Evolutionary conservation across 2,888 invertebrate species (phyloP).

Genomic region (Agrotis exclamationis): DNA sequence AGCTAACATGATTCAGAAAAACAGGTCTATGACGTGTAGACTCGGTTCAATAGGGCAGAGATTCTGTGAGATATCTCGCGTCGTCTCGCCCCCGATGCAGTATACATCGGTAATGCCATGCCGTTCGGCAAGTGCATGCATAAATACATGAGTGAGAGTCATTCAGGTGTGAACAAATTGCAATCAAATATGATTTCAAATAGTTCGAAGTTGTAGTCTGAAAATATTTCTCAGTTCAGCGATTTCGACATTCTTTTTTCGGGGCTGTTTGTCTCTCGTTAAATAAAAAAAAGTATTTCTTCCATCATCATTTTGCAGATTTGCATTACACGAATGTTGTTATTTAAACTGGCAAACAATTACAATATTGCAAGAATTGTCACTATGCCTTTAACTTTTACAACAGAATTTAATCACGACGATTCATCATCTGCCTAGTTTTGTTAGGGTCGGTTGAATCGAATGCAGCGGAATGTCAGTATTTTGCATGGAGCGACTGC

Average conservation of each 20-base stretch:
- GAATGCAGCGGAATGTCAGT: no score
- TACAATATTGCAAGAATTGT: no score
- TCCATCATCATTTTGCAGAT: no score
- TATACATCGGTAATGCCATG: conserved; percentile 27
- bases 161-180: conserved; percentile 48
- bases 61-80: conserved; percentile 35
- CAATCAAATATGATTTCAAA: conserved; percentile 50
- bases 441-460: no score
- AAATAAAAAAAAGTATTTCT: no score
- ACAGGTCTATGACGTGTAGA: conserved; percentile 16
- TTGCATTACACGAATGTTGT: no score
- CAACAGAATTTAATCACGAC: conserved; percentile 1
- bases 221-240: conserved; percentile 1
- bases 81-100: conserved; percentile 22
- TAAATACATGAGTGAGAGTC: conserved; percentile 48
- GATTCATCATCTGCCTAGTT: background rate
- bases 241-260: background rate
- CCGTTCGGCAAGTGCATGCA: conserved; percentile 53
- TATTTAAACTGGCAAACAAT: no score
- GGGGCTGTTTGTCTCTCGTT: background rate
- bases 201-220: conserved; percentile 7
- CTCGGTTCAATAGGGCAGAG: conserved; percentile 38
- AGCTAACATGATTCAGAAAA: conserved; percentile 19
- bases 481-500: no score
- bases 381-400: no score